A percentile compares a stretch with the other conserved stretches of the same genome.
These are phyloP conservation scores for Platycnemis pennipes DNA, from an alignment of 2,888 invertebrate species.

Conservation along the genomic window DNA sequence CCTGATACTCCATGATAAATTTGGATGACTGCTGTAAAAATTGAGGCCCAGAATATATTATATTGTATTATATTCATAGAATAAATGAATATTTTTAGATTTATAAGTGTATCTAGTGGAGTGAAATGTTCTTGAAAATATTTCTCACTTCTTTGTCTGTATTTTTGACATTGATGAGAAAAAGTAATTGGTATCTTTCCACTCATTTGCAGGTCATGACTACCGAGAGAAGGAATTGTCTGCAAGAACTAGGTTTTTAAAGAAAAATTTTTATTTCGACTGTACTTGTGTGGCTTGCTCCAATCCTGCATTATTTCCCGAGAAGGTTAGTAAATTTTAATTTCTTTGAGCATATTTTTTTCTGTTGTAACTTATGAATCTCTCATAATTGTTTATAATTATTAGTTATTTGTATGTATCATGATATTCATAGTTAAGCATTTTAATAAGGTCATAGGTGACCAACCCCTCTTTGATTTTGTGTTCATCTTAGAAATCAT, in stretches of 20 bases:
- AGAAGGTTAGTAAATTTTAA: slow-evolving; percentile 24
- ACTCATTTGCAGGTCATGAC: slow-evolving; percentile 42
- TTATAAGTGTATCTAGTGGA: no score
- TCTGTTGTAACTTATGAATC: neutral
- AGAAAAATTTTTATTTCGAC: slow-evolving; percentile 51
- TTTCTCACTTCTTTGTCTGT: neutral
- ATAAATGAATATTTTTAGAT: no score
- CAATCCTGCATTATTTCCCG: slow-evolving; percentile 24
- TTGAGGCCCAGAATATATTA: no score
- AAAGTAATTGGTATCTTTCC: no score
- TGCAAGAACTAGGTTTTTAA: slow-evolving; percentile 19
- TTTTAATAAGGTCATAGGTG: no score
- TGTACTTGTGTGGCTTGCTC: slow-evolving; percentile 50
- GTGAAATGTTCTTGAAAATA: no score
- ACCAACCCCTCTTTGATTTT: no score
- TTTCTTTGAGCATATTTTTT: no score
- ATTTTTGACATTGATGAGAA: neutral
- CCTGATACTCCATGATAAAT: no score
- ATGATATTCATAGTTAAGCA: neutral
- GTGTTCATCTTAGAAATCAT: no score
- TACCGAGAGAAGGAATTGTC: slow-evolving; percentile 33
- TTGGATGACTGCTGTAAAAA: no score
- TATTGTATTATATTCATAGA: no score
- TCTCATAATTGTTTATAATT: neutral
- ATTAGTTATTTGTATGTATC: neutral